phyloP scores from a whole-genome alignment of 2,888 invertebrate species.

The Clusia tigrina region DNA sequence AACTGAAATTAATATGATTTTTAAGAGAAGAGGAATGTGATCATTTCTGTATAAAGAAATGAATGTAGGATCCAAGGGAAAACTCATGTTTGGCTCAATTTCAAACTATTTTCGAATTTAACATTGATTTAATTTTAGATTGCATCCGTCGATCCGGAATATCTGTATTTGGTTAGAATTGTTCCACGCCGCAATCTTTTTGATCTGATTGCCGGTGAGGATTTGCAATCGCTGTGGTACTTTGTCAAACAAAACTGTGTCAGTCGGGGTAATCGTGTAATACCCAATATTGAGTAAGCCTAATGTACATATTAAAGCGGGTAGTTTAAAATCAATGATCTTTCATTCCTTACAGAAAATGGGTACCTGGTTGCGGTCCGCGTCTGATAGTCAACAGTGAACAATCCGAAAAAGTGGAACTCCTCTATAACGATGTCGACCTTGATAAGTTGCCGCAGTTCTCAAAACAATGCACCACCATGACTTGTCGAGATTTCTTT shows the following conservation, averaged over 20 bases:
- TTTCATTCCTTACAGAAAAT: conserved; percentile 67
- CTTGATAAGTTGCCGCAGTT: conserved; percentile 47
- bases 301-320: neutral
- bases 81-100: too few species aligned
- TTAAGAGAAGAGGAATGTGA: too few species aligned
- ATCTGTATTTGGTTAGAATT: conserved; percentile 72
- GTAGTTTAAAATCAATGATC: neutral
- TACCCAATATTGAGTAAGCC: conserved; percentile 78
- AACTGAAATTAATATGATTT: too few species aligned
- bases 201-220: conserved; percentile 66
- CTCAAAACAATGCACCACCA: conserved; percentile 49
- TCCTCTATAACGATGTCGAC: conserved; percentile 42
- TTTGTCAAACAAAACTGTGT: conserved; percentile 74
- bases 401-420: conserved; percentile 21
- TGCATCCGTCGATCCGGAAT: conserved; percentile 65
- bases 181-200: conserved; percentile 69
- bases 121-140: conserved; percentile 38
- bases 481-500: conserved; percentile 51
- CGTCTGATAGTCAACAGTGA: conserved; percentile 66
- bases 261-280: conserved; percentile 70
- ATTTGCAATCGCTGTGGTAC: conserved; percentile 73
- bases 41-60: too few species aligned
- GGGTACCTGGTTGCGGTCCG: conserved; percentile 78
- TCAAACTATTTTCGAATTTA: too few species aligned
- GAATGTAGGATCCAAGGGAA: too few species aligned